Evolutionary conservation across 30 jellyfish, hydroid and myxozoan genomes (phyloP).

Genomic region (Nemopilema nomurai): DNA sequence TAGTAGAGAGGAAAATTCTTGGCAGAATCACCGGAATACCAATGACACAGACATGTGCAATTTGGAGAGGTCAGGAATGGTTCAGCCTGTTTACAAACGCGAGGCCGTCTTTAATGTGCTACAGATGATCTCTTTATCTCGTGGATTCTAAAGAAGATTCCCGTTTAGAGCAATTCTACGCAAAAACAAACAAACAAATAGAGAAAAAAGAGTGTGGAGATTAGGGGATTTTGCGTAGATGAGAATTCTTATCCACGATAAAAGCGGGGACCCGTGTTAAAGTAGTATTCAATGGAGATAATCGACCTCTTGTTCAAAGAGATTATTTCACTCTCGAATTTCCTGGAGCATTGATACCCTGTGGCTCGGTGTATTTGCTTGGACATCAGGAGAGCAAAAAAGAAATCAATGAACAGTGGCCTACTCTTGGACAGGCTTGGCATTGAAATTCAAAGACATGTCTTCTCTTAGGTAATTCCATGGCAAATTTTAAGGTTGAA

Average conservation of each 20-base stretch:
- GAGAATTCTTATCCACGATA: not conserved
- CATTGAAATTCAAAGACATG: not conserved
- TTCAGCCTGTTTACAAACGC: not conserved
- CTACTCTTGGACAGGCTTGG: not conserved
- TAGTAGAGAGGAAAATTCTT: too few species aligned
- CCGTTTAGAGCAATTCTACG: not conserved
- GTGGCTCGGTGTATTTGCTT: not conserved
- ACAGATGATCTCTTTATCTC: not conserved
- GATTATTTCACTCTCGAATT: not conserved
- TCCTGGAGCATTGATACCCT: not conserved
- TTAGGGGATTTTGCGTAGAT: not conserved
- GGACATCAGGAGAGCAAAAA: not conserved
- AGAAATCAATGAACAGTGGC: not conserved
- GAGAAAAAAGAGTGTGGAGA: not conserved
- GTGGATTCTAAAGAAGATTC: not conserved
- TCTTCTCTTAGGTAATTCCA: not conserved
- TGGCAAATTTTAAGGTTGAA: not conserved
- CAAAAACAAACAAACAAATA: not conserved
- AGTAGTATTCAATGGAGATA: not conserved
- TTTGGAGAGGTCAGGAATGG: not conserved
- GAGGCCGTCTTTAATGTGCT: not conserved
- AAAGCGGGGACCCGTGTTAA: not conserved
- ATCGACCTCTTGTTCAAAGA: not conserved
- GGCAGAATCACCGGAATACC: too few species aligned
- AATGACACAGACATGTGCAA: too few species aligned